These are phyloP conservation scores for Eudyptes chrysolophus DNA, from an alignment of 2,113 vertebrate genomes.

Conservation along the genomic window DNA sequence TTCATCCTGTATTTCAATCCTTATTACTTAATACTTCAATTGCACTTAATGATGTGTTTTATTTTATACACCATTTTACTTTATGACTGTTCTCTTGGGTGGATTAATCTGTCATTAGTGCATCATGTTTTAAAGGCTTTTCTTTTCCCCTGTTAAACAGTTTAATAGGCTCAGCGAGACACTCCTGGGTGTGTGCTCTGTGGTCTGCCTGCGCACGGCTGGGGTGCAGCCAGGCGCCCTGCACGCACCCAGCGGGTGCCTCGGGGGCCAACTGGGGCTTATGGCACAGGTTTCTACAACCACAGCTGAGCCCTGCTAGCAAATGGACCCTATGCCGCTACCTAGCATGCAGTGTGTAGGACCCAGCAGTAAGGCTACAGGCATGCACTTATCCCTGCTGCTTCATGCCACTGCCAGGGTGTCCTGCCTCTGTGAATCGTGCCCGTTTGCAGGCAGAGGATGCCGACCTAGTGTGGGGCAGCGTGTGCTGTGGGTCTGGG, in stretches of 20 bases:
- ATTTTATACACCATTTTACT: constrained; percentile 10
- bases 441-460: accelerated
- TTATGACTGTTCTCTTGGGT: constrained; percentile 42
- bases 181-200: constrained; percentile 18
- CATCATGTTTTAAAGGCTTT: constrained; percentile 46
- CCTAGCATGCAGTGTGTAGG: no score
- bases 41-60: constrained; percentile 37
- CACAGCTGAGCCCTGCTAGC: not conserved
- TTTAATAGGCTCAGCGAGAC: constrained; percentile 7
- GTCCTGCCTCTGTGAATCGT: not conserved
- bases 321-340: accelerated
- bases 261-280: not conserved
- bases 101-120: constrained; percentile 54
- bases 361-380: not conserved
- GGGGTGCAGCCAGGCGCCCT: not conserved
- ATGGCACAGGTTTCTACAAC: not conserved
- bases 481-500: accelerated
- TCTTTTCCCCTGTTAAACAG: not conserved
- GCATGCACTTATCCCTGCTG: not conserved
- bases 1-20: not conserved
- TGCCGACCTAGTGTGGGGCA: not conserved
- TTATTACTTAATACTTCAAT: constrained; percentile 62
- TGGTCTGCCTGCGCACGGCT: not conserved
- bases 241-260: not conserved
- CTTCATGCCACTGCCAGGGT: not conserved